Base-by-base conservation (phyloP, 2,888 invertebrate species). In the Hedya salicella region DNA sequence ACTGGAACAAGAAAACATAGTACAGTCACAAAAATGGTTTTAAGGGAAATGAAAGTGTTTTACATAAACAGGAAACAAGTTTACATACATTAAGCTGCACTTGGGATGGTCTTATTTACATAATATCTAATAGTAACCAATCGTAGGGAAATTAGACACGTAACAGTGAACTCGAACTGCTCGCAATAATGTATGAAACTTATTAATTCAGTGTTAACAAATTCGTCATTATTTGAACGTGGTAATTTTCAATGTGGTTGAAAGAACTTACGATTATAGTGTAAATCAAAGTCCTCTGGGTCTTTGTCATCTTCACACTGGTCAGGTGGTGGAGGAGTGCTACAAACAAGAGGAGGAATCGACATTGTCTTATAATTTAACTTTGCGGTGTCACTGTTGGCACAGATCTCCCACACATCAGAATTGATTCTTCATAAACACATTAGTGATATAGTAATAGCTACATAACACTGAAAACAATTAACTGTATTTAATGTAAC, bases 281-380 rank as follows among this genome's bases (percentile, higher is more conserved):
- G 80, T 70, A 91, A 75, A 78, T 89, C 91, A 73, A 88, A 92
- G 71, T 93, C 92, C 71, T 88, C 91, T 62, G 80, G 82, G 67
- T 95, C 94, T 79, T 94, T 94, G 68, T 94, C 94, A 68, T 94
- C 94, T 63, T 94, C 95, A 69, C 94, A 94, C 77, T 94, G 94
- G 72, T 94, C 94, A 67, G 94, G 91, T 68, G 95, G 95, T 70
- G 95, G 95, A 76, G 95, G 95, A 75, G 95, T 94, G 67, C 94
- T 94, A 75, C 95, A 94, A 75, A 95, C 94, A 74, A 95, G 89
- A 69, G 95, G 95, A 82, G 95, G 95, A 82, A 95, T 93, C 78
- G 94, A 94, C 94, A 94, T 94, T 77, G 77, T 89, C 72, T 67
- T 71, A 70, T 69, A 75, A 70, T 69, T 73, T 75, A 71, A 73